Percentiles rank a stretch among this genome's conserved stretches.
Evolutionary conservation across 2,888 invertebrate genomes (phyloP).

Genomic region (Agrochola lota): DNA sequence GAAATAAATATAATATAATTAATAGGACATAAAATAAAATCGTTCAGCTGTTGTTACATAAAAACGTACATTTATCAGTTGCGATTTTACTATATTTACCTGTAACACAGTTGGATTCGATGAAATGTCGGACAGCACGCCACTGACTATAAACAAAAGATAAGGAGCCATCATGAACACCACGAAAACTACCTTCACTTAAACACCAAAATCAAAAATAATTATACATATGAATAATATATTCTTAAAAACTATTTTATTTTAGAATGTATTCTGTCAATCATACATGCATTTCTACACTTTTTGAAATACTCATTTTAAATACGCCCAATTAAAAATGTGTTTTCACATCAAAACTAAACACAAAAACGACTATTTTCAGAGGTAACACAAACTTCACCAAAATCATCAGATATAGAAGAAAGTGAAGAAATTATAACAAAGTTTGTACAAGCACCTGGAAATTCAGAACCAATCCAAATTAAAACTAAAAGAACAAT

Average conservation of each 20-base stretch:
- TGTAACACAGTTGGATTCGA: not conserved
- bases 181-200: not conserved
- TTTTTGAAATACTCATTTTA: not conserved
- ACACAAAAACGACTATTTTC: constrained; percentile 68
- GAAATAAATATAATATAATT: not conserved
- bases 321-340: not conserved
- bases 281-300: not conserved
- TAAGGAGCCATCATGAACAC: not conserved
- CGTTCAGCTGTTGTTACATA: too few species aligned
- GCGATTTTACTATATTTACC: not conserved
- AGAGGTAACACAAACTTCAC: constrained; percentile 75
- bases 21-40: not conserved
- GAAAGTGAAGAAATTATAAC: constrained; percentile 91
- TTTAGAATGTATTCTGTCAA: too few species aligned
- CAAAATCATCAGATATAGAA: constrained; percentile 86
- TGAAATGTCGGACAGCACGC: not conserved
- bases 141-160: constrained; percentile 10
- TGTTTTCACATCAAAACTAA: not conserved
- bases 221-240: too few species aligned
- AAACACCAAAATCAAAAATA: not conserved
- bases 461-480: constrained; percentile 88
- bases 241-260: not conserved
- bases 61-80: not conserved
- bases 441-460: constrained; percentile 89
- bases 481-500: constrained; percentile 91